Percentiles rank a stretch among this genome's conserved stretches.
phyloP scores from a whole-genome alignment of 2,113 vertebrate genomes.

The Psammodynastes pulverulentus region DNA sequence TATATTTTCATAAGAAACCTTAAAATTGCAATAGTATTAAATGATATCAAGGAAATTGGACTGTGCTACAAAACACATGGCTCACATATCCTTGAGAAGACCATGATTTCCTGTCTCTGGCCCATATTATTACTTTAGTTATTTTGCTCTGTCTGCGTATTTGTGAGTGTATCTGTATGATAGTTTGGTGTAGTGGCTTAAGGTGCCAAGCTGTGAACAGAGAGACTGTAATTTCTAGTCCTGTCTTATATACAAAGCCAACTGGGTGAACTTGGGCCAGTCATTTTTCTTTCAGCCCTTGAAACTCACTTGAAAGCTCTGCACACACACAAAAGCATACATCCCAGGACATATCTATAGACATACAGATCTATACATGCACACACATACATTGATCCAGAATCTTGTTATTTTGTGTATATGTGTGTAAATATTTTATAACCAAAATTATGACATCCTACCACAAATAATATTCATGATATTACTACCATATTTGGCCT shows the following conservation, averaged over 20 bases:
- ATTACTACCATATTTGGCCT: not conserved
- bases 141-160: conserved; percentile 4
- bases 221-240: not conserved
- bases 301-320: not conserved
- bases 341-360: not conserved
- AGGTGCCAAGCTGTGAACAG: not conserved
- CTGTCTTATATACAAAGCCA: not conserved
- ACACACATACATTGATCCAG: not conserved
- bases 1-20: not conserved
- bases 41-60: not conserved
- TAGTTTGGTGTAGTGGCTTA: not conserved
- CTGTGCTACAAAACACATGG: not conserved
- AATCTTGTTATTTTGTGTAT: not conserved
- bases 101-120: not conserved
- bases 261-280: not conserved
- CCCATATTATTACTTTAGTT: not conserved
- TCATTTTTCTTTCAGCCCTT: not conserved
- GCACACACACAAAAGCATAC: not conserved
- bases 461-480: not conserved
- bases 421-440: not conserved
- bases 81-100: not conserved
- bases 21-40: not conserved
- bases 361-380: not conserved
- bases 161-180: not conserved
- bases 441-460: not conserved